Percentiles rank a stretch among this genome's conserved stretches.
Evolutionary conservation across 2,113 vertebrate species (phyloP).

Genomic region (Oryzias curvinotus): DNA sequence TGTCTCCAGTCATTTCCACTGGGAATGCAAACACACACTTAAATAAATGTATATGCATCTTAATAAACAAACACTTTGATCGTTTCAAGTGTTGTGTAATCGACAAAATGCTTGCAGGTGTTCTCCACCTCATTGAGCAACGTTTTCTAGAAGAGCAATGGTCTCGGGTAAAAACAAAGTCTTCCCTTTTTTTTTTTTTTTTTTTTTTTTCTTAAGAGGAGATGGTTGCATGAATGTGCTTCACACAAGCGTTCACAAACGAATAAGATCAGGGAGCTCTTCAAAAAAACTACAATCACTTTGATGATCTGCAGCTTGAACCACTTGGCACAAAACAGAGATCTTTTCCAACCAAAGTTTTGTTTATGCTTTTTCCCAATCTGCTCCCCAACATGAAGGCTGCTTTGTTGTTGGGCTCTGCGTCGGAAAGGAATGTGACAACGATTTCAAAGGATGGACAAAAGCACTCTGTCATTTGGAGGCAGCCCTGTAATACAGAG

Average conservation of each 20-base stretch:
- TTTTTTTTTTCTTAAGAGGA: conserved; percentile 45
- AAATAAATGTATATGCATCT: conserved; percentile 9
- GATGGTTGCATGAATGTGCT: conserved; percentile 40
- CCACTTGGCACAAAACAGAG: conserved; percentile 57
- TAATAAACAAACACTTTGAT: conserved; percentile 36
- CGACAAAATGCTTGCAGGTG: conserved; percentile 46
- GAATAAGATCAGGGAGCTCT: conserved; percentile 56
- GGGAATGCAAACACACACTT: conserved; percentile 56
- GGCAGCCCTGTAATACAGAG: conserved; percentile 76
- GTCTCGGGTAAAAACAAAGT: conserved; percentile 49
- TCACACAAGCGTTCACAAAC: conserved; percentile 59
- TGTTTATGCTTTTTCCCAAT: conserved; percentile 68
- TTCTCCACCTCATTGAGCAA: conserved; percentile 57
- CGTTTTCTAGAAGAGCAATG: conserved; percentile 44
- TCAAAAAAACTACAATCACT: conserved; percentile 41
- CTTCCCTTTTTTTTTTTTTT: conserved; percentile 51
- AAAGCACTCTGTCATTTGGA: conserved; percentile 81
- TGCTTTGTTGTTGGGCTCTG: conserved; percentile 78
- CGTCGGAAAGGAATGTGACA: conserved; percentile 80
- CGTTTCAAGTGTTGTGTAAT: conserved; percentile 51
- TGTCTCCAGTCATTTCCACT: conserved; percentile 75
- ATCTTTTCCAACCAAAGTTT: conserved; percentile 65
- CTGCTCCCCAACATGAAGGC: conserved; percentile 72
- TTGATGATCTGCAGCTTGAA: conserved; percentile 53
- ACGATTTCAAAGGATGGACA: conserved; percentile 78